Conservation (phyloP, 2,888 invertebrate species). For the Heliconius cydno region DNA sequence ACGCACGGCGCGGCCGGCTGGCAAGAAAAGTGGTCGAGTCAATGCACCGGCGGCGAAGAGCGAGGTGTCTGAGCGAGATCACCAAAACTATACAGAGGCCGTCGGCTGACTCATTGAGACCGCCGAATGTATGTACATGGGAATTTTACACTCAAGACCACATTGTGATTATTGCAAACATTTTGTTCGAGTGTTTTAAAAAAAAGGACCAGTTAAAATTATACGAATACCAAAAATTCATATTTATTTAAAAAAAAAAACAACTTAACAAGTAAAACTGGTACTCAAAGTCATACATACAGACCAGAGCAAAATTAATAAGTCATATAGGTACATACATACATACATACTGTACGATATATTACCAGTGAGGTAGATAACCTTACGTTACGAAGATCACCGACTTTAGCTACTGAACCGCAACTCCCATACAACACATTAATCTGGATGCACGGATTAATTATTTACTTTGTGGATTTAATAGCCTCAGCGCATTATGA, state of each 20-base stretch:
- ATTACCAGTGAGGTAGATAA: slow-evolving; percentile 36
- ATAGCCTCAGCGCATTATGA: slow-evolving; percentile 4
- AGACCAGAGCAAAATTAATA: not conserved
- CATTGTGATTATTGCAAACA: not conserved
- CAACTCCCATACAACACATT: slow-evolving; percentile 28
- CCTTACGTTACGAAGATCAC: slow-evolving; percentile 29
- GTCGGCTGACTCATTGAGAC: slow-evolving; percentile 32
- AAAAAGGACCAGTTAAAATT: not conserved
- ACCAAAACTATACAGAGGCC: slow-evolving; percentile 33
- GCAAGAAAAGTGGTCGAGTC: slow-evolving; percentile 49
- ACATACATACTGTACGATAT: not conserved
- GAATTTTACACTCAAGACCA: slow-evolving; percentile 5
- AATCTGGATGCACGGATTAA: slow-evolving; percentile 36
- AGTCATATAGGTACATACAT: not conserved
- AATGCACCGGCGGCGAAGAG: slow-evolving; percentile 48
- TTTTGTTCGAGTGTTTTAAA: not conserved
- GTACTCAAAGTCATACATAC: slow-evolving; percentile 4
- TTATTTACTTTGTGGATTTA: slow-evolving; percentile 32
- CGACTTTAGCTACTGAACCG: slow-evolving; percentile 37
- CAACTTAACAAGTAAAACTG: not conserved
- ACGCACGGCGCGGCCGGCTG: slow-evolving; percentile 49
- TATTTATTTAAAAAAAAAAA: not conserved
- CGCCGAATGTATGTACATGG: slow-evolving; percentile 12
- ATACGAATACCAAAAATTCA: not conserved
- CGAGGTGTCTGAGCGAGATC: slow-evolving; percentile 37